Base-by-base conservation (phyloP, 2,797 vertebrate genomes). In the Petrocephalus sullivani region DNA sequence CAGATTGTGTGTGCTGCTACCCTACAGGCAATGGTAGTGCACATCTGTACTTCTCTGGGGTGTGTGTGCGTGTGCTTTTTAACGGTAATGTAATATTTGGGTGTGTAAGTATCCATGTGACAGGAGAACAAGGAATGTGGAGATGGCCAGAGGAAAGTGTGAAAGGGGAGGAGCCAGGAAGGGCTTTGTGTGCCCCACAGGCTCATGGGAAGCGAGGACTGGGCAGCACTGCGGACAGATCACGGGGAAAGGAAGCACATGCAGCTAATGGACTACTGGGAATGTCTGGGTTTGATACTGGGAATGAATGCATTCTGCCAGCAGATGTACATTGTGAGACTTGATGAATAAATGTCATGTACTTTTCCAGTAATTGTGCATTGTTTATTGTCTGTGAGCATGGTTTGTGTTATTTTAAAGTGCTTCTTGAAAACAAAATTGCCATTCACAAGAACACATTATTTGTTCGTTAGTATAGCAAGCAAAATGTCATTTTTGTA, bases 241-340 rank as follows among this genome's bases (percentile, higher is more conserved):
- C 14, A 58, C 56, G 37, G 23, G 84, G 81, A 53, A 4, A 58
- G 84, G 84, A 86, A 3, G 87, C 3, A 0, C 56, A 85, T 87
- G 46, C 64, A 89, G 21, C 53, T 41, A 87, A 57, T 82, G 37
- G 56, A 71, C 37, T 81, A 78, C 71, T 81, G 75, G 37, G 67
- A 75, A 75, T 41, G 12, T 0, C 46, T 83, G 46, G 71, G 92
- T 90, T 86, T 89, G 89, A 91, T 92, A 92, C 91, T 92, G 91
- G 90, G 89, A 81, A 94, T 94, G 92, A 92, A 90, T 91, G 90
- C 93, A 93, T 92, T 90, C 92, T 94, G 90, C 90, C 87, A 93
- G 92, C 90, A 93, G 95, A 94, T 96, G 93, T 95, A 94, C 91
- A 89, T 91, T 93, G 93, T 88, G 37, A 87, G 8, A 71, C 60